A percentile compares a stretch with the other conserved stretches of the same genome.
These are phyloP conservation scores for Takifugu bimaculatus DNA, from an alignment of 2,113 vertebrate species.

Conservation along the genomic window DNA sequence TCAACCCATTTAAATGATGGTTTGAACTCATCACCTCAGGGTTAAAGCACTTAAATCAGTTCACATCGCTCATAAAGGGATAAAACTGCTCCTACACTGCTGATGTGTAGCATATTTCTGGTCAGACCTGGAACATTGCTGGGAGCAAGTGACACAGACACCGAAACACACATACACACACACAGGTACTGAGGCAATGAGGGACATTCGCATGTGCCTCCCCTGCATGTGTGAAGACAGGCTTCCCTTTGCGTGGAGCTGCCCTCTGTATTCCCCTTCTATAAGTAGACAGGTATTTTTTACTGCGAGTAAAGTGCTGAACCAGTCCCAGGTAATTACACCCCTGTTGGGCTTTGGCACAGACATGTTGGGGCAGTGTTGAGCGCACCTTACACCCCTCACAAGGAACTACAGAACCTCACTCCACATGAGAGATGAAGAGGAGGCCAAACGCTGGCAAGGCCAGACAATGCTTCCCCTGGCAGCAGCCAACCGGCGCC, in stretches of 20 bases:
- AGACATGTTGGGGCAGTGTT: constrained; percentile 61
- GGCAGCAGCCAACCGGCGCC: constrained; percentile 40
- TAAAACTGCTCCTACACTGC: too few relatives aligned
- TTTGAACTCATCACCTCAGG: too few relatives aligned
- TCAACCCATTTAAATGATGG: too few relatives aligned
- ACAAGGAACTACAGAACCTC: constrained; percentile 46
- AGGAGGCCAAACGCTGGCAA: constrained; percentile 64
- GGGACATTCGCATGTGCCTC: too few relatives aligned
- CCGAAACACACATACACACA: too few relatives aligned
- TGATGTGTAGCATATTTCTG: too few relatives aligned
- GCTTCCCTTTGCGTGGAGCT: constrained; percentile 50
- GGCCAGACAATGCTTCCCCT: constrained; percentile 46
- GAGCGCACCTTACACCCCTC: constrained; percentile 64
- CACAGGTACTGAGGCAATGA: too few relatives aligned
- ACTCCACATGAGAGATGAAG: constrained; percentile 50
- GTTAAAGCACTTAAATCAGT: too few relatives aligned
- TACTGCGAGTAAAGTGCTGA: constrained; percentile 71
- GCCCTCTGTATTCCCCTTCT: constrained; percentile 43
- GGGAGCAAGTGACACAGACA: too few relatives aligned
- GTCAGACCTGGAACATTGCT: too few relatives aligned
- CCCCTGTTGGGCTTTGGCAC: constrained; percentile 69
- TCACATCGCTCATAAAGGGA: too few relatives aligned
- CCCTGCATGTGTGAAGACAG: constrained; percentile 38
- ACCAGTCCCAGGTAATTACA: constrained; percentile 73
- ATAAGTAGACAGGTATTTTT: constrained; percentile 69